Evolutionary conservation across 2,113 vertebrate genomes (phyloP).

Genomic region (Peromyscus californicus): DNA sequence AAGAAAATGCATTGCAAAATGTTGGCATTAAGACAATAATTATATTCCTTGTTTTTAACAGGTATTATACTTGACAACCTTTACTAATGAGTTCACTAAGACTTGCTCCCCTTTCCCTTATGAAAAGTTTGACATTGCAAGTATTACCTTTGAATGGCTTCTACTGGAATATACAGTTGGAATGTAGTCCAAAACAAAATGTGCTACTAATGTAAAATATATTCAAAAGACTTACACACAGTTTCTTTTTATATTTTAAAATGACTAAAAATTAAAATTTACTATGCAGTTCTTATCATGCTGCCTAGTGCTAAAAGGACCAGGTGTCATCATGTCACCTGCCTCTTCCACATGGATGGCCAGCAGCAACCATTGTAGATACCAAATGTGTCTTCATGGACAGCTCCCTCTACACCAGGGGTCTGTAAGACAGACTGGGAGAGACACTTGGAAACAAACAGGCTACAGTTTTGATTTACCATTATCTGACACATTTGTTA

Average conservation of each 20-base stretch:
- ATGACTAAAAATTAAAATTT: not conserved
- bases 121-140: not conserved
- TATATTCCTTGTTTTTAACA: constrained; percentile 52
- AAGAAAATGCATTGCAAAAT: constrained; percentile 37
- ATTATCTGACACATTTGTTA: too few species aligned
- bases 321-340: not conserved
- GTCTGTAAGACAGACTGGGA: too few species aligned
- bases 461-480: too few species aligned
- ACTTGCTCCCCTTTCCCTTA: not conserved
- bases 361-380: not conserved
- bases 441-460: too few species aligned
- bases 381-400: not conserved
- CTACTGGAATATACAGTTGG: not conserved
- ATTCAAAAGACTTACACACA: not conserved
- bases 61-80: not conserved
- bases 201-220: constrained; percentile 49
- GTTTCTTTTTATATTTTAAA: not conserved
- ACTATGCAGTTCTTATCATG: not conserved
- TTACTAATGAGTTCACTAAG: constrained; percentile 5
- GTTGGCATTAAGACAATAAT: constrained; percentile 3
- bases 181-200: constrained; percentile 1
- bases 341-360: not conserved
- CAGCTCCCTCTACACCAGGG: too few species aligned
- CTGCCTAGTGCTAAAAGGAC: too few species aligned
- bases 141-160: not conserved